These are phyloP conservation scores for Neogale vison DNA, from an alignment of 2,113 vertebrate genomes.

Conservation along the genomic window DNA sequence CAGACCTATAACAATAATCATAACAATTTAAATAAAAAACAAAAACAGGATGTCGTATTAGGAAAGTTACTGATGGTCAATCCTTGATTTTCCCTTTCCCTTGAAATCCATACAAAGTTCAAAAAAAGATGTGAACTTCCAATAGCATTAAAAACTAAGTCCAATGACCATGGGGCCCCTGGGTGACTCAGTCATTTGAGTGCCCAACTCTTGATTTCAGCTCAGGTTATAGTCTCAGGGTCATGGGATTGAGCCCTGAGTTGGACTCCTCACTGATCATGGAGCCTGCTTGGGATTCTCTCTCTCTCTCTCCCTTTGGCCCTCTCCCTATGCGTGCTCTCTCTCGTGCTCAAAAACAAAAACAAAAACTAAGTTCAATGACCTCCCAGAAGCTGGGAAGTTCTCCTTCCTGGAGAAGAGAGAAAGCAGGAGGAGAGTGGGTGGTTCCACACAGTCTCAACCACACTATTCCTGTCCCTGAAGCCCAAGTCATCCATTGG, in stretches of 20 bases:
- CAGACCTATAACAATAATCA: not conserved
- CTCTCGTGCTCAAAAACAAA: not conserved
- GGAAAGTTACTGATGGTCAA: not conserved
- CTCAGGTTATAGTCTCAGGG: not conserved
- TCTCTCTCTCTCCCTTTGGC: not conserved
- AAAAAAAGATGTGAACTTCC: not conserved
- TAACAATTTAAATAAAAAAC: not conserved
- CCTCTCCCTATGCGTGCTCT: not conserved
- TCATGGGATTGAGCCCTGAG: not conserved
- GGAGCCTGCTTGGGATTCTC: not conserved
- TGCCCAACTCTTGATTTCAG: not conserved
- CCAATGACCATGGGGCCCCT: not conserved
- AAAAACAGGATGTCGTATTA: not conserved
- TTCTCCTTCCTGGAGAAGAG: not conserved
- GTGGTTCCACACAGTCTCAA: too few species aligned
- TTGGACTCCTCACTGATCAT: not conserved
- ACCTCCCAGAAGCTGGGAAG: not conserved
- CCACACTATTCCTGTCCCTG: not conserved
- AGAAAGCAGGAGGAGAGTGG: not conserved
- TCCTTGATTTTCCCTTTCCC: not conserved
- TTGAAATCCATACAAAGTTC: not conserved
- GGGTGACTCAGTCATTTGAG: not conserved
- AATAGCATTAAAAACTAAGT: not conserved
- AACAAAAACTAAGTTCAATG: not conserved
- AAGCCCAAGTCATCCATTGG: not conserved